phyloP scores from a whole-genome alignment of 2,113 vertebrate genomes.

The Oreocharis arfaki region DNA sequence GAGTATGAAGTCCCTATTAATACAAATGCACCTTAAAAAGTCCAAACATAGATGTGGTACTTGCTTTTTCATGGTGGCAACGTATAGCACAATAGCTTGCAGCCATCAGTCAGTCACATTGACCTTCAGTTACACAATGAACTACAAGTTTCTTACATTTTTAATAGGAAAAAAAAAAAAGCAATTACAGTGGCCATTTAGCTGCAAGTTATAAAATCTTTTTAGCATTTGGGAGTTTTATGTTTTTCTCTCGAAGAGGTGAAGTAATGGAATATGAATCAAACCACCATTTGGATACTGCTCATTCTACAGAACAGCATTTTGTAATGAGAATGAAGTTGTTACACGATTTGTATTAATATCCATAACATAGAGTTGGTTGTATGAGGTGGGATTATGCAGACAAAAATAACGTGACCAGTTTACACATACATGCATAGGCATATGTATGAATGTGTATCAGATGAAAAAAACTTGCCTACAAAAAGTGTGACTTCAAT shows the following conservation, averaged over 20 bases:
- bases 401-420: neutral
- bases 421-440: neutral
- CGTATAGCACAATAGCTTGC: neutral
- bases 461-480: neutral
- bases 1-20: neutral
- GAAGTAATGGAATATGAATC: neutral
- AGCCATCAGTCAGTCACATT: neutral
- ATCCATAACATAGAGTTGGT: neutral
- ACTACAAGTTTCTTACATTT: neutral
- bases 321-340: neutral
- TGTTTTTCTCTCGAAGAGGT: neutral
- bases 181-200: neutral
- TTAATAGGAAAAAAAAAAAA: neutral
- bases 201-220: neutral
- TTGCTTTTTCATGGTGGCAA: neutral
- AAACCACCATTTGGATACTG: neutral
- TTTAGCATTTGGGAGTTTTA: neutral
- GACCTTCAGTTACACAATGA: neutral
- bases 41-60: neutral
- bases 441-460: neutral
- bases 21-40: neutral
- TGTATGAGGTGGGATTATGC: neutral
- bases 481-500: neutral
- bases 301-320: neutral
- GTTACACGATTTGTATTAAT: neutral